phyloP scores from a whole-genome alignment of 64 coral and sea anemone species.

The Montipora foliosa region DNA sequence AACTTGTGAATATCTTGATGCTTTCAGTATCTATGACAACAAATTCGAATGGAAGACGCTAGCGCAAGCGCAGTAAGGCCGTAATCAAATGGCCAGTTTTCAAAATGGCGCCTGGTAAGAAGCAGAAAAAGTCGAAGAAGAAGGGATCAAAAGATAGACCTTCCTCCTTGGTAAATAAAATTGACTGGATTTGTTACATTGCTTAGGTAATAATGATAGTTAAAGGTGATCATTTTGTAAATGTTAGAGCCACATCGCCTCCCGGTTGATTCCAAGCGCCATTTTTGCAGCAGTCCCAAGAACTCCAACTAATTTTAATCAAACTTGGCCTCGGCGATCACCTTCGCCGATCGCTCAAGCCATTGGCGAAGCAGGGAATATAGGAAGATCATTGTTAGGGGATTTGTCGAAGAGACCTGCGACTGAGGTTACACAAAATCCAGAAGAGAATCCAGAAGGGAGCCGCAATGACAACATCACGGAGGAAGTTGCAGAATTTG shows the following conservation, averaged over 20 bases:
- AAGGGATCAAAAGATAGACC: slow-evolving; percentile 65
- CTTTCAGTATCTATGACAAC: not conserved
- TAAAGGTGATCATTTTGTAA: not conserved
- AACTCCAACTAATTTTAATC: slow-evolving; percentile 67
- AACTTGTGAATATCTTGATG: no score
- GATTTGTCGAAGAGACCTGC: slow-evolving; percentile 62
- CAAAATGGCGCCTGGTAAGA: slow-evolving; percentile 92
- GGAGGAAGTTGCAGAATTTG: not conserved
- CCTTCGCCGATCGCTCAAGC: slow-evolving; percentile 80
- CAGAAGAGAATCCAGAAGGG: not conserved
- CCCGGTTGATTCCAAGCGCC: slow-evolving; percentile 80
- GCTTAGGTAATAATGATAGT: not conserved
- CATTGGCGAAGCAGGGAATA: slow-evolving; percentile 79
- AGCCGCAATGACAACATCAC: not conserved
- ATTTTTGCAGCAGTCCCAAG: slow-evolving; percentile 93
- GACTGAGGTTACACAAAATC: slow-evolving; percentile 36
- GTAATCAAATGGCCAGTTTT: slow-evolving; percentile 43
- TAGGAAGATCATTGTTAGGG: slow-evolving; percentile 73
- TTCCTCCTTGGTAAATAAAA: slow-evolving; percentile 58
- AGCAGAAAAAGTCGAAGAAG: slow-evolving; percentile 65
- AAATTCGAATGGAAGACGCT: slow-evolving; percentile 29
- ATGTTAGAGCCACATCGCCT: slow-evolving; percentile 80
- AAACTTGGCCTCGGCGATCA: slow-evolving; percentile 82
- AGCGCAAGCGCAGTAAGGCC: slow-evolving; percentile 13
- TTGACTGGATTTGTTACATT: not conserved